Evolutionary conservation across 1,140 invertebrate genomes (phyloP), one percentile per base, ranked within the genome.

Genomic region (Chironomus tepperi): DNA sequence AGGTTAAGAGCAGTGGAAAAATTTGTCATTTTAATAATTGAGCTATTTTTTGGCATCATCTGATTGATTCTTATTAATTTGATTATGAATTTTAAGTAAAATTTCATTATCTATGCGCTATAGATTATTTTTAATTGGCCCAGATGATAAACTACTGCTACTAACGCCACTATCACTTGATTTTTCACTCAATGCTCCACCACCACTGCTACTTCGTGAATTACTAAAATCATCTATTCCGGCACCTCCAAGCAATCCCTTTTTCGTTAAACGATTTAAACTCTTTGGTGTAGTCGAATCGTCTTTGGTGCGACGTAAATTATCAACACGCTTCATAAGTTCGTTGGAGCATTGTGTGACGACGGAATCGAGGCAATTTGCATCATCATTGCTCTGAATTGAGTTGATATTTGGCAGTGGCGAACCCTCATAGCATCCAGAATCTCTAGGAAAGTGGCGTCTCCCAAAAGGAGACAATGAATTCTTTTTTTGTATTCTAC

Each of bases 91-190:
- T 70, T 19, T 70, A 10, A 70, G 1, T 12, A 70, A 70, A 70
- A 70, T 70, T 70, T 70, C 65, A 70, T 21, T 70, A 10, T 70
- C 65, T 70, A 19, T 70, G 16, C 19, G 65, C 65, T 70, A 70
- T 70, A 70, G 65, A 70, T 81, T 81, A 76, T 85, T 85, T 76
- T 84, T 83, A 73, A 83, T 76, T 75, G 83, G 83, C 74, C 85
- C 89, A 65, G 90, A 92, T 79, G 90, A 92, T 79, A 92, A 84
- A 76, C 90, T 92, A 79, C 91, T 92, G 79, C 90, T 91, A 78
- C 91, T 93, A 74, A 93, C 91, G 12, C 92, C 92, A 7, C 91
- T 93, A 81, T 93, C 91, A 79, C 91, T 92, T 47, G 91, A 93
- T 81, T 93, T 93, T 83, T 94, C 91, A 78, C 91, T 92, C 43